phyloP scores from a whole-genome alignment of 2,888 invertebrate species.

The Tenthredo mesomela region DNA sequence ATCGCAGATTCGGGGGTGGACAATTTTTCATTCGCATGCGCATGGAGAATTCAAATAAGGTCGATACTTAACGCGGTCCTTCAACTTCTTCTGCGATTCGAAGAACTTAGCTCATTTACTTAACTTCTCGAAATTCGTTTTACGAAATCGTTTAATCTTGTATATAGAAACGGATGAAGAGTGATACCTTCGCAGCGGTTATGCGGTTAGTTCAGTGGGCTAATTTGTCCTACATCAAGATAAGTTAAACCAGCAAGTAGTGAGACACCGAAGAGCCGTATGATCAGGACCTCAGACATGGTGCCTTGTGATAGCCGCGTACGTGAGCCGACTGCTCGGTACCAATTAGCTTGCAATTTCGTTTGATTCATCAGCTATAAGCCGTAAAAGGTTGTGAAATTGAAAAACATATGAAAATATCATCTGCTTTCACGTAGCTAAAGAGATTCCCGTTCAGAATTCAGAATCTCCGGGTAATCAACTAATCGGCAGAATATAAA shows the following conservation, averaged over 20 bases:
- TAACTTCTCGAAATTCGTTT: background rate
- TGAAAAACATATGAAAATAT: background rate
- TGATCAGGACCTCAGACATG: background rate
- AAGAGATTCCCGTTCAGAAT: background rate
- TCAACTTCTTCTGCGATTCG: background rate
- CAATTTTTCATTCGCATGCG: slow-evolving; percentile 19
- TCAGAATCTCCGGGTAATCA: background rate
- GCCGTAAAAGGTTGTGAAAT: background rate
- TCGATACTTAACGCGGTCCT: slow-evolving; percentile 2
- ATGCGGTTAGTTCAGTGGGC: background rate
- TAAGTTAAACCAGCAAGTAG: background rate
- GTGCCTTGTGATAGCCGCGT: background rate
- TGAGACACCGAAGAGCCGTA: slow-evolving; percentile 7
- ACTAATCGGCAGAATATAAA: background rate
- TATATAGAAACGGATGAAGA: background rate
- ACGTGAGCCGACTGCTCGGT: background rate
- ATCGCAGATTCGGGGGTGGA: background rate
- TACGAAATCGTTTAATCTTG: background rate
- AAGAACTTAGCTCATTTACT: background rate
- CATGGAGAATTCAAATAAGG: background rate
- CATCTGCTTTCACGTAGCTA: background rate
- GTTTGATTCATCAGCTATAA: slow-evolving; percentile 1
- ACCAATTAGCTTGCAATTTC: slow-evolving; percentile 26
- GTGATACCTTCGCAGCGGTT: background rate
- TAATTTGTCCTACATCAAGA: slow-evolving; percentile 25